Evolutionary conservation across 2,113 vertebrate genomes (phyloP).

Genomic region (Marmota flaviventris): DNA sequence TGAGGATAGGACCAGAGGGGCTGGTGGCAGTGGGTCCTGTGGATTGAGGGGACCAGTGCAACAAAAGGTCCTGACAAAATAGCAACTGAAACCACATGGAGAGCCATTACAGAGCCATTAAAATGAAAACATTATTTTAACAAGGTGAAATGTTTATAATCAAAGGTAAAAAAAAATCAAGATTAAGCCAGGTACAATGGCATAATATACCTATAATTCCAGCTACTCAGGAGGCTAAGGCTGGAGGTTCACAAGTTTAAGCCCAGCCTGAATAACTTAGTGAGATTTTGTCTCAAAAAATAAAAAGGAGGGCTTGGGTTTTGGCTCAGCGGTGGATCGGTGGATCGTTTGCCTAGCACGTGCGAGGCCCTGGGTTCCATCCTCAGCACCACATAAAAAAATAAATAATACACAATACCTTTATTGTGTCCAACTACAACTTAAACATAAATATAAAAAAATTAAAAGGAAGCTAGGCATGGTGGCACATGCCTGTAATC

Average conservation of each 20-base stretch:
- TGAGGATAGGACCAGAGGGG: not conserved
- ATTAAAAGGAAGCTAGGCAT: no score
- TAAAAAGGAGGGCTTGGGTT: no score
- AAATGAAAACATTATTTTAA: conserved; percentile 25
- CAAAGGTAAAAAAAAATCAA: conserved; percentile 15
- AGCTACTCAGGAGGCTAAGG: not conserved
- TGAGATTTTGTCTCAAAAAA: not conserved
- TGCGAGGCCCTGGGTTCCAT: no score
- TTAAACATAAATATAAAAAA: no score
- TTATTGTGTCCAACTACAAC: no score
- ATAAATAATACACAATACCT: no score
- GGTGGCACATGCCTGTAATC: no score
- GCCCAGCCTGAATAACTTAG: not conserved
- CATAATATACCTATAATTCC: not conserved
- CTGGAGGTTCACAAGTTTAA: not conserved
- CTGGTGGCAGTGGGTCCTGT: no score
- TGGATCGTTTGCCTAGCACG: no score
- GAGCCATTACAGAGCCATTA: not conserved
- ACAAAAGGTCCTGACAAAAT: not conserved
- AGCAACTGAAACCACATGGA: not conserved
- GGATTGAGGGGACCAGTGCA: not conserved
- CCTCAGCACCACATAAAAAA: no score
- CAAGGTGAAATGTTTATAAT: not conserved
- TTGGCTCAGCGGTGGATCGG: no score
- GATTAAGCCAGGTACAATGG: not conserved